Evolutionary conservation across 2,113 vertebrate genomes (phyloP).

Genomic region (Columbina picui): DNA sequence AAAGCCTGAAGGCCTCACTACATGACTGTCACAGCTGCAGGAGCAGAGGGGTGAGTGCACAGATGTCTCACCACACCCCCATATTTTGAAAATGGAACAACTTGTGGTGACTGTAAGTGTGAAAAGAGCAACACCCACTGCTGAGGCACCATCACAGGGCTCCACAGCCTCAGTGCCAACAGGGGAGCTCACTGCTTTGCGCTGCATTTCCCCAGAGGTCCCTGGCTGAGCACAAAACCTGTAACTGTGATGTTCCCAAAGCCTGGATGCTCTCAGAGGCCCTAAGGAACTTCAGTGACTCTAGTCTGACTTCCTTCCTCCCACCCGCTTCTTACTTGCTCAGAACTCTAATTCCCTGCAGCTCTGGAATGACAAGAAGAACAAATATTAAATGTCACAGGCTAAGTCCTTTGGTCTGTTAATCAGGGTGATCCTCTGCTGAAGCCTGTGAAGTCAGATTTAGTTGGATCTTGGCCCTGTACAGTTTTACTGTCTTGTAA

Average conservation of each 20-base stretch:
- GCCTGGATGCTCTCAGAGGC: background rate
- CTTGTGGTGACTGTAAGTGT: background rate
- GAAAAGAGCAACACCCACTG: background rate
- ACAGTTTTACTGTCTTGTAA: background rate
- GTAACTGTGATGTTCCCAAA: background rate
- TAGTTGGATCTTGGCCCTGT: background rate
- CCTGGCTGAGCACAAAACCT: background rate
- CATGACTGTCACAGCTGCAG: background rate
- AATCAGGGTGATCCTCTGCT: background rate
- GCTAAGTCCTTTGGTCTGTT: background rate
- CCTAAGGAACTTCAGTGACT: background rate
- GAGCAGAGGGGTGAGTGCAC: background rate
- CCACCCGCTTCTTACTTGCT: background rate
- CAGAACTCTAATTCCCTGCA: background rate
- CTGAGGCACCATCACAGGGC: background rate
- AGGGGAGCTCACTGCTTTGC: background rate
- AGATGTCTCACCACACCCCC: background rate
- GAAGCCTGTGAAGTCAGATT: background rate
- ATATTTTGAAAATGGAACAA: background rate
- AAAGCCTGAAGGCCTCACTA: background rate
- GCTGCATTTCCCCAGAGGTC: background rate
- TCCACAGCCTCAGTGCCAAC: accelerated
- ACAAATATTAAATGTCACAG: background rate
- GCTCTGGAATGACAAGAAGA: background rate
- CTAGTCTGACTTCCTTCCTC: background rate